These are phyloP conservation scores for Slavum lentiscoides DNA, from an alignment of 2,888 invertebrate species.

Conservation along the genomic window DNA sequence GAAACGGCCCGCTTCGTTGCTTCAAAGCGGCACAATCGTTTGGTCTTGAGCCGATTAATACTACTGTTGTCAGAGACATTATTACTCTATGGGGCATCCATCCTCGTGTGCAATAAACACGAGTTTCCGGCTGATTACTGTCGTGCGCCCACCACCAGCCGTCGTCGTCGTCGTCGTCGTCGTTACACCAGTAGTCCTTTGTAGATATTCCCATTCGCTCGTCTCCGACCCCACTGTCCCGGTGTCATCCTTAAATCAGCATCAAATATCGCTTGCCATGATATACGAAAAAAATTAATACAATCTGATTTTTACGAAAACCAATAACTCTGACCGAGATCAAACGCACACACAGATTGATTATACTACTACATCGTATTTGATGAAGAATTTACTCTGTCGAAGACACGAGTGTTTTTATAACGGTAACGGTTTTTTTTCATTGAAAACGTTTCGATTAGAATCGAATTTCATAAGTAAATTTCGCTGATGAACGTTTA, in stretches of 20 bases:
- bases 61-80: too few relatives aligned
- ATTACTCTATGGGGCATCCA: background rate
- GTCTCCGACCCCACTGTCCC: too few relatives aligned
- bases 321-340: background rate
- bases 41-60: background rate
- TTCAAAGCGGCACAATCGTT: background rate
- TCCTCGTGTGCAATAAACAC: slow-evolving; percentile 7
- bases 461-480: too few relatives aligned
- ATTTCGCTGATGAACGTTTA: too few relatives aligned
- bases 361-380: background rate
- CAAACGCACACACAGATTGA: background rate
- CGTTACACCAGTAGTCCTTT: background rate
- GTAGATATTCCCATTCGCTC: slow-evolving; percentile 3
- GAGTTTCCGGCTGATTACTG: slow-evolving; percentile 18
- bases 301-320: background rate
- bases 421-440: too few relatives aligned
- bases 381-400: too few relatives aligned
- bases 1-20: background rate
- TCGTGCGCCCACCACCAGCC: background rate
- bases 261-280: background rate
- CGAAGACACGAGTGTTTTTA: too few relatives aligned
- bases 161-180: too few relatives aligned
- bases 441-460: too few relatives aligned
- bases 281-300: background rate
- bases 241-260: background rate